Percentiles rank a stretch among this genome's conserved stretches.
Evolutionary conservation across 2,113 vertebrate species (phyloP).

Genomic region (Lutjanus erythropterus): DNA sequence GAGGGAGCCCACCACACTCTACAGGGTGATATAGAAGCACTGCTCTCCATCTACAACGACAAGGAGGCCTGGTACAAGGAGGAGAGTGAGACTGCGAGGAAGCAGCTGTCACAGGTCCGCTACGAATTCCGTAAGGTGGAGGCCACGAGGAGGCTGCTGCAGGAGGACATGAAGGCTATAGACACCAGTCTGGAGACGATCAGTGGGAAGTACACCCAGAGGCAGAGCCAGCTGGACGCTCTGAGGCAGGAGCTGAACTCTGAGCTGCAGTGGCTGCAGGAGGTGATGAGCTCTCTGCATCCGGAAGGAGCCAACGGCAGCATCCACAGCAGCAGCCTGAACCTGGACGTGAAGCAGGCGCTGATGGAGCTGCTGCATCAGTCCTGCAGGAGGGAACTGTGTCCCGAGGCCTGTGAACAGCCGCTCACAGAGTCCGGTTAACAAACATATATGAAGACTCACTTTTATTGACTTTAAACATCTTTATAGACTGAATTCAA

Average conservation of each 20-base stretch:
- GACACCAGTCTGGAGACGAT: constrained; percentile 76
- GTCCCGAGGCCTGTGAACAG: constrained; percentile 80
- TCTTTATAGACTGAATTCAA: neutral
- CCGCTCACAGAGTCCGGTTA: constrained; percentile 72
- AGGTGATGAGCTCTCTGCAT: constrained; percentile 83
- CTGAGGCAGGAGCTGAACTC: constrained; percentile 87
- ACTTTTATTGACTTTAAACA: neutral
- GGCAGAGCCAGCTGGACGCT: constrained; percentile 85
- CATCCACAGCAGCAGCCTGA: constrained; percentile 71
- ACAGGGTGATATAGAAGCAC: constrained; percentile 88
- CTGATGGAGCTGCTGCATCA: constrained; percentile 85
- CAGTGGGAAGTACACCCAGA: constrained; percentile 78
- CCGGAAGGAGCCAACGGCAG: constrained; percentile 64
- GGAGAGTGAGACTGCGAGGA: constrained; percentile 85
- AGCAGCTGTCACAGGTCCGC: constrained; percentile 88
- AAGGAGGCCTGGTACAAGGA: constrained; percentile 93
- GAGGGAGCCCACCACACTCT: constrained; percentile 79
- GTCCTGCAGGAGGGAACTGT: constrained; percentile 80
- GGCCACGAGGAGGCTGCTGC: constrained; percentile 85
- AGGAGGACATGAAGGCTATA: constrained; percentile 84
- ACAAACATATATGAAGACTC: constrained; percentile 5
- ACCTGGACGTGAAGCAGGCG: constrained; percentile 82
- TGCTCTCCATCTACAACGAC: constrained; percentile 90
- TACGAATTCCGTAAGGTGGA: constrained; percentile 88
- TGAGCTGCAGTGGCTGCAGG: constrained; percentile 90